Percentiles rank a stretch among this genome's conserved stretches.
Evolutionary conservation across 35 echinoderm and acorn worm genomes (phyloP).

Genomic region (Nesometra sesokonis): DNA sequence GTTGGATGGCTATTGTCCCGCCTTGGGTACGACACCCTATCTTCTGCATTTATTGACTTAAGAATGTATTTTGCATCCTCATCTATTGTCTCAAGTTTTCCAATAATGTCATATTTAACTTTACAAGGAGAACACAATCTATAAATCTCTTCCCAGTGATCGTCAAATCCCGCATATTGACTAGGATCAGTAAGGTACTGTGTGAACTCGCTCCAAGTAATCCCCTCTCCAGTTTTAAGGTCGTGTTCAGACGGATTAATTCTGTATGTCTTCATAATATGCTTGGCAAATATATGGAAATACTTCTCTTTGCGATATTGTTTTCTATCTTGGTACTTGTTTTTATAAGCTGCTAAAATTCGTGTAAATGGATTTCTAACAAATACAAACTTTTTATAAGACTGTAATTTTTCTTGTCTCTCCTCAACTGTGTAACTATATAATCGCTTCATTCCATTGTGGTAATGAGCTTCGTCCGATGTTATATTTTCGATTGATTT

Average conservation of each 20-base stretch:
- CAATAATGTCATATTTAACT: conserved; percentile 68
- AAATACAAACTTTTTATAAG: conserved; percentile 84
- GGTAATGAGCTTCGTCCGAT: conserved; percentile 74
- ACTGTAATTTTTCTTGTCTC: conserved; percentile 24
- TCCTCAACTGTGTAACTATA: conserved; percentile 22
- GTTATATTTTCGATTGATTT: conserved; percentile 32
- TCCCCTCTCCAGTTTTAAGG: conserved; percentile 68
- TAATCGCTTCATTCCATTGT: conserved; percentile 73
- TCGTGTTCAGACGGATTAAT: conserved; percentile 45
- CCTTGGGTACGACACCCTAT: conserved; percentile 39
- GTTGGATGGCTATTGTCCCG: conserved; percentile 70
- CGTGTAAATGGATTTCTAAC: conserved; percentile 76
- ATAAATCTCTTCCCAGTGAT: conserved; percentile 90
- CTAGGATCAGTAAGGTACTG: conserved; percentile 59
- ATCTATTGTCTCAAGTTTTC: conserved; percentile 64
- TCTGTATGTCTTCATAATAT: conserved; percentile 86
- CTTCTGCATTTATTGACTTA: conserved; percentile 29
- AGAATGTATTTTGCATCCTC: conserved; percentile 76
- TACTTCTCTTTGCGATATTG: conserved; percentile 77
- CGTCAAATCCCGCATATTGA: conserved; percentile 50
- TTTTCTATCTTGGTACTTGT: conserved; percentile 66
- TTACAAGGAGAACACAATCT: conserved; percentile 80
- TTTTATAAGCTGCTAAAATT: conserved; percentile 81
- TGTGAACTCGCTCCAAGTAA: conserved; percentile 79
- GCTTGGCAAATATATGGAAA: conserved; percentile 66